Conservation (phyloP, 1,140 invertebrate species). For the Apis cerana region DNA sequence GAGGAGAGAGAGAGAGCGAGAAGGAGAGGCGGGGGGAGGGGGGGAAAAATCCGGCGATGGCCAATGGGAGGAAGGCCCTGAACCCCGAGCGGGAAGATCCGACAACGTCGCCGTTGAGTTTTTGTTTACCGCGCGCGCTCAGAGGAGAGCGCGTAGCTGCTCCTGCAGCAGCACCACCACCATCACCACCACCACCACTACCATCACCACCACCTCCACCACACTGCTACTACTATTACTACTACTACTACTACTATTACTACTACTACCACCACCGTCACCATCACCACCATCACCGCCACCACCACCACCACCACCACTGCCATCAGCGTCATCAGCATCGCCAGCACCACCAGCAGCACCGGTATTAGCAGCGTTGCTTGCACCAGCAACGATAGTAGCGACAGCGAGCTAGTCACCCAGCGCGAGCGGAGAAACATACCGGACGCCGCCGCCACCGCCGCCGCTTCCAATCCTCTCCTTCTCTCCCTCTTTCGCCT, state of each 20-base stretch:
- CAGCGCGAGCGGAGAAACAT: constrained; percentile 33
- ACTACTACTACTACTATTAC: constrained; percentile 38
- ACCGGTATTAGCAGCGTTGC: constrained; percentile 10
- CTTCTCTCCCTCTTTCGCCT: not conserved
- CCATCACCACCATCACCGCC: constrained; percentile 49
- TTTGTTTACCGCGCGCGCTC: constrained; percentile 73
- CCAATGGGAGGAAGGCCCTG: constrained; percentile 72
- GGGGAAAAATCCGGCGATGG: constrained; percentile 63
- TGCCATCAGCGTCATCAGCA: constrained; percentile 41
- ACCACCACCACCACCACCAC: constrained; percentile 31
- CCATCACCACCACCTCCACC: constrained; percentile 24
- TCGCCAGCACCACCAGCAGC: constrained; percentile 32
- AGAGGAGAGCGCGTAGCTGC: constrained; percentile 58
- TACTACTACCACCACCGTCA: constrained; percentile 11
- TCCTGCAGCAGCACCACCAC: constrained; percentile 54
- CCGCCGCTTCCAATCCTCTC: constrained; percentile 1
- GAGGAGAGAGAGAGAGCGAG: constrained; percentile 32
- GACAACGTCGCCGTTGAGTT: constrained; percentile 75
- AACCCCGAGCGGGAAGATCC: constrained; percentile 73
- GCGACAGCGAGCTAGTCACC: constrained; percentile 16
- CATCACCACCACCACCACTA: constrained; percentile 33
- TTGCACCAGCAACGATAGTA: constrained; percentile 10
- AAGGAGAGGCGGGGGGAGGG: constrained; percentile 50
- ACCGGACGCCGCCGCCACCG: not conserved
- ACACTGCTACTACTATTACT: not conserved